Evolutionary conservation across 2,113 vertebrate genomes (phyloP).

Genomic region (Perognathus longimembris): DNA sequence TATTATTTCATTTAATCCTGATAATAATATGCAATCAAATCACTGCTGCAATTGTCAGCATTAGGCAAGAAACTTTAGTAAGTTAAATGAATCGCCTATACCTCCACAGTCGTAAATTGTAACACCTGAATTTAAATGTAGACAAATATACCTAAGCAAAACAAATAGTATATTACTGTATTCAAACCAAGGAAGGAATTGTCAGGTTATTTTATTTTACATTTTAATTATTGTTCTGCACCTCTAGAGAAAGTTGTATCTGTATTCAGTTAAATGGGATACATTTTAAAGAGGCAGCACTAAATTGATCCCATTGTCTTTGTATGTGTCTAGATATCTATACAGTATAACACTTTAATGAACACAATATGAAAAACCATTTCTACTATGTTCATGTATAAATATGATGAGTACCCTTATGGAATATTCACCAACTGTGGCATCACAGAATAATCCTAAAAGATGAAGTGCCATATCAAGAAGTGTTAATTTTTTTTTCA

Average conservation of each 20-base stretch:
- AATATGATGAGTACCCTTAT: not conserved
- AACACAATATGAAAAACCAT: not conserved
- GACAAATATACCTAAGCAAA: not conserved
- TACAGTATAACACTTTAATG: not conserved
- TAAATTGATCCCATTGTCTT: not conserved
- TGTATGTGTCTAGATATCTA: no score
- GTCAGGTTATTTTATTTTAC: not conserved
- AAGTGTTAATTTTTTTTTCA: not conserved
- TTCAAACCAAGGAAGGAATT: not conserved
- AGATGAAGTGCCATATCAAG: not conserved
- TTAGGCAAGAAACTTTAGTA: not conserved
- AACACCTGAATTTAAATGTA: not conserved
- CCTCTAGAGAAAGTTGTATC: no score
- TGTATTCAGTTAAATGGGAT: no score
- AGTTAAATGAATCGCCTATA: not conserved
- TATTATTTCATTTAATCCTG: not conserved
- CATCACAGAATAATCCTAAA: not conserved
- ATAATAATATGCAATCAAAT: not conserved
- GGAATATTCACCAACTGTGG: not conserved
- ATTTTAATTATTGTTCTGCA: not conserved
- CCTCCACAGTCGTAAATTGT: not conserved
- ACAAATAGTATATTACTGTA: not conserved
- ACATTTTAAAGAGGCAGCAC: not conserved
- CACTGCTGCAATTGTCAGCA: not conserved
- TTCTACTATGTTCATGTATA: not conserved